Conservation (phyloP, 2,888 invertebrate species). For the Helobdella robusta region DNA sequence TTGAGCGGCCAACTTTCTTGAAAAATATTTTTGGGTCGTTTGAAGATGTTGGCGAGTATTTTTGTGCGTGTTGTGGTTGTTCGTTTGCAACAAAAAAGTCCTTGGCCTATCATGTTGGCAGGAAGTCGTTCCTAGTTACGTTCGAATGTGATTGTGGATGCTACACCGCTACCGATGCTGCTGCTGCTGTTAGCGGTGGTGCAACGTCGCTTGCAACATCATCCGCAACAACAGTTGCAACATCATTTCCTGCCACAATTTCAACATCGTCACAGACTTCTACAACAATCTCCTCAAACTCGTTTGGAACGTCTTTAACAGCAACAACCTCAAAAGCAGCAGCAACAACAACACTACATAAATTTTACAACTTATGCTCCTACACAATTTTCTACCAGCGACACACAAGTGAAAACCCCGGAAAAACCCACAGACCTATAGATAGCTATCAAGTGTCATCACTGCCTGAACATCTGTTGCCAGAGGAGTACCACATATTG, state of each 20-base stretch:
- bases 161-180: neutral
- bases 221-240: too few species aligned
- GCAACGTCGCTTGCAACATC: too few species aligned
- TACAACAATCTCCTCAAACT: too few species aligned
- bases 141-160: neutral
- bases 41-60: neutral
- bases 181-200: too few species aligned
- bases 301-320: too few species aligned
- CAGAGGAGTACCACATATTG: neutral
- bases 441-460: slow-evolving; percentile 6
- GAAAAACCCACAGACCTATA: neutral
- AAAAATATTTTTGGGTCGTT: neutral
- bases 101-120: neutral
- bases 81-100: neutral
- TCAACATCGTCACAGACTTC: too few species aligned
- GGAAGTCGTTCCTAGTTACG: slow-evolving; percentile 8
- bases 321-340: too few species aligned
- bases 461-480: slow-evolving; percentile 10
- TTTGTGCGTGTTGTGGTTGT: neutral
- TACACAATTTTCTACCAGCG: neutral
- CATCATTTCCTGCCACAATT: too few species aligned
- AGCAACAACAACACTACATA: too few species aligned
- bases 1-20: too few species aligned
- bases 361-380: slow-evolving; percentile 11
- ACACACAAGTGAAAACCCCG: neutral